phyloP scores from a whole-genome alignment of 1,140 invertebrate species.

The Saccostrea echinata region DNA sequence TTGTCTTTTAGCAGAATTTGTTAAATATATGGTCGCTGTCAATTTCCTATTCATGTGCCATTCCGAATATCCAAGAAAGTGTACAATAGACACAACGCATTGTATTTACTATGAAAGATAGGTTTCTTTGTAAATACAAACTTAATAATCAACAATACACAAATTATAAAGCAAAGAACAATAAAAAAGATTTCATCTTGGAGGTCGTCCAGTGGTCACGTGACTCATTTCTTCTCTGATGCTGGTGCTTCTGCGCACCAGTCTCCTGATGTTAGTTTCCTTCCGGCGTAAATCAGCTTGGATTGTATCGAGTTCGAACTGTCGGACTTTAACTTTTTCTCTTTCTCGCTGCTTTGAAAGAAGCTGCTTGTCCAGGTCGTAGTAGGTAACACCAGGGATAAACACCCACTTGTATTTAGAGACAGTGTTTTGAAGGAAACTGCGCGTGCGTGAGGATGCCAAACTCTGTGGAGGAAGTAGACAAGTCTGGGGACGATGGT shows the following conservation, averaged over 20 bases:
- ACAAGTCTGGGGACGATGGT: background rate
- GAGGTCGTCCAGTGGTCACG: background rate
- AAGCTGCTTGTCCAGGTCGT: background rate
- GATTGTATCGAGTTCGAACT: background rate
- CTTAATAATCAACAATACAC: too few species aligned
- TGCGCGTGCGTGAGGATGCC: background rate
- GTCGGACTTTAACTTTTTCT: background rate
- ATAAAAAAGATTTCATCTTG: background rate
- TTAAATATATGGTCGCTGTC: too few species aligned
- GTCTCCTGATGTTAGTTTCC: background rate
- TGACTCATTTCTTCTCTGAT: conserved; percentile 26
- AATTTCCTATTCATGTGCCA: too few species aligned
- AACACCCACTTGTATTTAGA: conserved; percentile 17
- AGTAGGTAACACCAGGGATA: background rate
- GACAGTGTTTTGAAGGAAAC: conserved; percentile 20
- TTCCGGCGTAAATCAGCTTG: conserved; percentile 4
- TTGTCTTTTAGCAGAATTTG: too few species aligned
- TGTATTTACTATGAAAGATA: too few species aligned
- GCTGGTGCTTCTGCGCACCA: conserved; percentile 5
- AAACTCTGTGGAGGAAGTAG: background rate
- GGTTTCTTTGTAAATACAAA: too few species aligned
- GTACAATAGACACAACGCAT: too few species aligned
- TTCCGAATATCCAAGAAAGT: too few species aligned
- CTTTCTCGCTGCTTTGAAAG: background rate
- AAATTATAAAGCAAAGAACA: too few species aligned